These are phyloP conservation scores for Pica pica DNA, from an alignment of 2,113 vertebrate genomes.

Conservation along the genomic window DNA sequence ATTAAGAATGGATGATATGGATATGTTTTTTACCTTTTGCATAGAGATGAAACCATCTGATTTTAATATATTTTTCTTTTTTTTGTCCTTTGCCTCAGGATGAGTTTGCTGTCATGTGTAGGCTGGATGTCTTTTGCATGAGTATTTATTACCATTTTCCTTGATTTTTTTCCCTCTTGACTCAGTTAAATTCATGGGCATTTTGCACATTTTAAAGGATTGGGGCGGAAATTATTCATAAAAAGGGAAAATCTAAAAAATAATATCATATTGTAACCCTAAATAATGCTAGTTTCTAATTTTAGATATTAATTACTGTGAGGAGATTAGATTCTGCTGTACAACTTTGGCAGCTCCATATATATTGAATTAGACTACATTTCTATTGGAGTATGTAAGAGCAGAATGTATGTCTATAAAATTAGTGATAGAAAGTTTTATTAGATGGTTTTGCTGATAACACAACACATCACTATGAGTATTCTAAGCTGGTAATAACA, in stretches of 20 bases:
- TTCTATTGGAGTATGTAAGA: background rate
- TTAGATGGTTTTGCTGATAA: background rate
- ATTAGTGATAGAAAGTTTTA: background rate
- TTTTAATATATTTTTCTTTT: background rate
- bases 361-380: background rate
- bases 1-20: background rate
- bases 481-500: background rate
- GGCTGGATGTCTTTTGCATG: background rate
- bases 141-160: background rate
- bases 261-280: background rate
- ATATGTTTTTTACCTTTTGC: background rate
- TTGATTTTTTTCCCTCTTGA: background rate
- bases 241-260: background rate
- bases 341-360: background rate
- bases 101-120: background rate
- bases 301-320: background rate
- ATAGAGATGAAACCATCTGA: background rate
- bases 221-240: background rate
- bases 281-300: background rate
- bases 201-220: background rate
- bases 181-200: background rate
- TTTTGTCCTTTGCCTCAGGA: background rate
- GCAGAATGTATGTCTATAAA: background rate
- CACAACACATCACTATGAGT: background rate
- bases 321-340: background rate